phyloP scores from a whole-genome alignment of 2,113 vertebrate genomes.

The Takifugu flavidus region DNA sequence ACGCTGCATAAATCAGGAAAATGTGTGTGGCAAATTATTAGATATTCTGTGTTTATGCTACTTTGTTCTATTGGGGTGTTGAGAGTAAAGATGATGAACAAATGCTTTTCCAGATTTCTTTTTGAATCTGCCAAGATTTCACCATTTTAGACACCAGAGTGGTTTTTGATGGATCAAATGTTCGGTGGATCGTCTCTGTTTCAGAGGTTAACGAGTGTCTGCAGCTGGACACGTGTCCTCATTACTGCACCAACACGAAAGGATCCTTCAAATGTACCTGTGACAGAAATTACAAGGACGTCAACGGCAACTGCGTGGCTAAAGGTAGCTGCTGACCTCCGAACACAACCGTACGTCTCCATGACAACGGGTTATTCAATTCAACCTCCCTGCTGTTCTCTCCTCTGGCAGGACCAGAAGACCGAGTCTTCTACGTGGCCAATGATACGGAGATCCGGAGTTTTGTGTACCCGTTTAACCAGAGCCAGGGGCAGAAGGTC shows the following conservation, averaged over 20 bases:
- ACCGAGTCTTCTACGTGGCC: conserved; percentile 98
- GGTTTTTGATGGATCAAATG: too few relatives aligned
- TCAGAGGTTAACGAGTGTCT: conserved; percentile 94
- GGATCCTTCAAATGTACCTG: conserved; percentile 94
- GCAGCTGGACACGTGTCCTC: conserved; percentile 89
- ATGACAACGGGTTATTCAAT: conserved; percentile 32
- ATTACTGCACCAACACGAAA: conserved; percentile 89
- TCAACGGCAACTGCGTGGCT: conserved; percentile 84
- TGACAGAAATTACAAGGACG: conserved; percentile 89
- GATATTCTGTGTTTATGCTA: too few relatives aligned
- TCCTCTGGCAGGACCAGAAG: conserved; percentile 90
- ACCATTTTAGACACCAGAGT: too few relatives aligned
- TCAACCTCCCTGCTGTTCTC: background rate
- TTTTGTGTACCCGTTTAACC: conserved; percentile 99
- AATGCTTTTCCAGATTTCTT: too few relatives aligned
- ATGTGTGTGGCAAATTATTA: too few relatives aligned
- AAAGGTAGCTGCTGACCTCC: conserved; percentile 82
- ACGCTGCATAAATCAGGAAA: too few relatives aligned
- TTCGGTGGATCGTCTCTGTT: conserved; percentile 20
- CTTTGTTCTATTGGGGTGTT: too few relatives aligned
- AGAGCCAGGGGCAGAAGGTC: conserved; percentile 90
- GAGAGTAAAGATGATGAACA: too few relatives aligned
- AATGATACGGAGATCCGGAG: conserved; percentile 99
- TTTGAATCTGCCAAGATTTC: too few relatives aligned
- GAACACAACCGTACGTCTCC: conserved; percentile 24